Evolutionary conservation across 2,888 invertebrate species (phyloP).

Genomic region (Caenorhabditis sinica): DNA sequence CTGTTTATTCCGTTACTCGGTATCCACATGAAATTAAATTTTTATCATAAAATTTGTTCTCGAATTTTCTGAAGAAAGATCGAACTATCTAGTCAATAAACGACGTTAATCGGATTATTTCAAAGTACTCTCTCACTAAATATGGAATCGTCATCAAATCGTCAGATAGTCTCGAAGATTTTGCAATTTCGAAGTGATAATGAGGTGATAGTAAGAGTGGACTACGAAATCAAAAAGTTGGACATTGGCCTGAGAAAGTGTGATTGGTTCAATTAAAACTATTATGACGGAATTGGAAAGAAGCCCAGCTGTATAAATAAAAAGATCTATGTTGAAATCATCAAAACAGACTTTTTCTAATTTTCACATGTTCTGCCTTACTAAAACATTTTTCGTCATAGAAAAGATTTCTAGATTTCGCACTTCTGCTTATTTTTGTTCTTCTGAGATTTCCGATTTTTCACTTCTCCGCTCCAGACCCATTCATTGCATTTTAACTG

Average conservation of each 20-base stretch:
- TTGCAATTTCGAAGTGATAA: constrained; percentile 18
- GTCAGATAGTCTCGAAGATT: constrained; percentile 26
- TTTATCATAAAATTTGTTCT: neutral
- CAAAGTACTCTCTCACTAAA: neutral
- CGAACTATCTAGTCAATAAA: constrained; percentile 23
- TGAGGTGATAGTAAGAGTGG: constrained; percentile 20
- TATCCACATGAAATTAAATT: neutral
- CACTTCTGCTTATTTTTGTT: neutral
- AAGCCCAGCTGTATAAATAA: constrained; percentile 17
- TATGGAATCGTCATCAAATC: constrained; percentile 9
- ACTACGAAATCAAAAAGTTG: constrained; percentile 16
- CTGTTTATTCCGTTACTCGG: neutral
- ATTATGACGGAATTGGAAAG: neutral
- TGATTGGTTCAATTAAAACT: neutral
- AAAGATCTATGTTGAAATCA: neutral
- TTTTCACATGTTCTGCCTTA: neutral
- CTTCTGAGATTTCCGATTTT: neutral
- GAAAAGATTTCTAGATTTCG: too few relatives aligned
- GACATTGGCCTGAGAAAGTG: constrained; percentile 18
- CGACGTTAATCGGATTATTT: constrained; percentile 26
- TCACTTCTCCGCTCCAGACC: neutral
- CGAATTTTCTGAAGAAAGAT: constrained; percentile 9
- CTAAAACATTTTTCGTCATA: too few relatives aligned
- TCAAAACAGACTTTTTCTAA: neutral
- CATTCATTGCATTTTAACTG: neutral